Evolutionary conservation across 2,113 vertebrate genomes (phyloP).

Genomic region (Pagrus major): DNA sequence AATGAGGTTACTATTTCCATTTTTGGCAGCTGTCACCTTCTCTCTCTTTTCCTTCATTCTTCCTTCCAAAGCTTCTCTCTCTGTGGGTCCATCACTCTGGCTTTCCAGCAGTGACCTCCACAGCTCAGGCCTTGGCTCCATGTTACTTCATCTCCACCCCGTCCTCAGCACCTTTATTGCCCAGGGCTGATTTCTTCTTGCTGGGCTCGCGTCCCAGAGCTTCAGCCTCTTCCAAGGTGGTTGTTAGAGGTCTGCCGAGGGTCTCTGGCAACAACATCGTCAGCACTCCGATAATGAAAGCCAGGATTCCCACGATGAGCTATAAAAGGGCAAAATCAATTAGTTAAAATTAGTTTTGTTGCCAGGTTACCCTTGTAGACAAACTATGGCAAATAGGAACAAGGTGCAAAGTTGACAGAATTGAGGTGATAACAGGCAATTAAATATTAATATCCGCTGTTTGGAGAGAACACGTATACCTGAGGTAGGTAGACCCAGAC

Average conservation of each 20-base stretch:
- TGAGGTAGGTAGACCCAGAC: constrained; percentile 92
- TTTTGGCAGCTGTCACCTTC: constrained; percentile 1
- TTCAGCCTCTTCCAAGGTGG: constrained; percentile 88
- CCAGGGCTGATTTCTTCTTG: constrained; percentile 57
- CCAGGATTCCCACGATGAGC: constrained; percentile 91
- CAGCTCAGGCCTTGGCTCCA: constrained; percentile 49
- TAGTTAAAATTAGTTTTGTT: neutral
- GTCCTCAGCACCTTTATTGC: constrained; percentile 42
- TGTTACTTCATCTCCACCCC: constrained; percentile 76
- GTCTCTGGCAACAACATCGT: constrained; percentile 92
- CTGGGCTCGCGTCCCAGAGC: constrained; percentile 76
- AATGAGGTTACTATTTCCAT: constrained; percentile 8
- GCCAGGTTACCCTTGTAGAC: neutral
- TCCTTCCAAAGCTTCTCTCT: neutral
- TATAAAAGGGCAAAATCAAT: constrained; percentile 55
- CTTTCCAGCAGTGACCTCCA: neutral
- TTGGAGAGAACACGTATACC: constrained; percentile 72
- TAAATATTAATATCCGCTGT: neutral
- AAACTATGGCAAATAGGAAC: neutral
- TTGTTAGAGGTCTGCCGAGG: constrained; percentile 87
- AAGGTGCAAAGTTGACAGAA: neutral
- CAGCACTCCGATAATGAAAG: constrained; percentile 89
- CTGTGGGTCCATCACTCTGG: neutral
- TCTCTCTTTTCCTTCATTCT: constrained; percentile 4
- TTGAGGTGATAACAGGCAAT: neutral